Evolutionary conservation across 1,140 invertebrate genomes (phyloP), one percentile per base, ranked within the genome.

Genomic region (Notospermus geniculatus): DNA sequence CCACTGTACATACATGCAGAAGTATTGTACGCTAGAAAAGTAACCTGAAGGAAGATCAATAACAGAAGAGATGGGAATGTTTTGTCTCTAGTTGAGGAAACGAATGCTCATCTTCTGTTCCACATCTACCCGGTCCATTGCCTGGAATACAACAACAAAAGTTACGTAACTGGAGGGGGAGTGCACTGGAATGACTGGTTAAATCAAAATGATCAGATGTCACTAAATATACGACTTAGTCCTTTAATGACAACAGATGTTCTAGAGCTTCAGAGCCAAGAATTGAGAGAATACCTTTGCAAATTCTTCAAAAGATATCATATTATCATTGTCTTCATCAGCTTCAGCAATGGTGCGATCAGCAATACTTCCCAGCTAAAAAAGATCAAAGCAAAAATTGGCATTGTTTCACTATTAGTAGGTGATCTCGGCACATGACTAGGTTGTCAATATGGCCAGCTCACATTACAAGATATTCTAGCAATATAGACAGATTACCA

Each of bases 31-130:
- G n/a, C n/a, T n/a, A n/a, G n/a, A n/a, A n/a, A n/a, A n/a, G n/a
- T n/a, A n/a, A n/a, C n/a, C n/a, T n/a, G n/a, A n/a, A n/a, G n/a
- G n/a, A n/a, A n/a, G n/a, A n/a, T n/a, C n/a, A n/a, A n/a, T n/a
- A n/a, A n/a, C n/a, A n/a, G n/a, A n/a, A n/a, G n/a, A n/a, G n/a
- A n/a, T n/a, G n/a, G n/a, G n/a, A n/a, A n/a, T n/a, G n/a, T n/a
- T n/a, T n/a, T n/a, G n/a, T 5, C 53, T 11, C 25, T 61, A 79
- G 56, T 79, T 71, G 0, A 98, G 87, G 83, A 98, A 98, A 63
- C 94, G 82, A 76, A 98, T 98, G 59, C 94, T 97, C 95, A 98
- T 97, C 83, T 98, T 98, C 76, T 97, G 93, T 79, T 97, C 95
- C 1, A 98, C 93, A 83, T 98, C 95, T 19, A 95, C 95, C 70